Conservation (phyloP, 2,888 invertebrate genomes). For the Heliconius cydno region DNA sequence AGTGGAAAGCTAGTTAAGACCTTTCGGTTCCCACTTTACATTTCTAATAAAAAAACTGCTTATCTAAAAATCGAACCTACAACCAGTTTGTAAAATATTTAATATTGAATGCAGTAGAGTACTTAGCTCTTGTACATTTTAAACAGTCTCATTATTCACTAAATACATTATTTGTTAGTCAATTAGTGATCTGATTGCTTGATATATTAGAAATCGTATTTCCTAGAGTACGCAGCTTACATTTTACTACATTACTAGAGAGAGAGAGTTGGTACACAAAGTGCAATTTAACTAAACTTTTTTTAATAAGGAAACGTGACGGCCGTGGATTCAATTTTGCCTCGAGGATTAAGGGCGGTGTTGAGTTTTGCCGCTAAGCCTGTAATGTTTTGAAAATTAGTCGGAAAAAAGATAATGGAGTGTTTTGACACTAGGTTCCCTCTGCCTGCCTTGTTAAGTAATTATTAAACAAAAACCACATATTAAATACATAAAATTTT, state of each 20-base stretch:
- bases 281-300: background rate
- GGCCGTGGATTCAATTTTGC: background rate
- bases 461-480: no score
- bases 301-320: background rate
- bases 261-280: background rate
- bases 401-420: no score
- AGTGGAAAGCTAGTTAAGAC: no score
- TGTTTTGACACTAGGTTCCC: no score
- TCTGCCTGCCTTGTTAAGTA: no score
- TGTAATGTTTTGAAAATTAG: no score
- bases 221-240: background rate
- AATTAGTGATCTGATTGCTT: conserved; percentile 30
- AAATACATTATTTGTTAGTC: conserved; percentile 29
- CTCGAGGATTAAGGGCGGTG: background rate
- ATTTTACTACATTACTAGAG: background rate
- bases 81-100: background rate
- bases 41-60: background rate
- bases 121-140: background rate
- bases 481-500: no score
- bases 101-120: background rate
- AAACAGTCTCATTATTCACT: background rate
- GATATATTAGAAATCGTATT: conserved; percentile 36
- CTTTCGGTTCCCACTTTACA: no score
- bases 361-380: no score
- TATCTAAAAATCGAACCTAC: background rate